Conservation (phyloP, 1,140 invertebrate genomes). For the Meloidogyne hapla region DNA sequence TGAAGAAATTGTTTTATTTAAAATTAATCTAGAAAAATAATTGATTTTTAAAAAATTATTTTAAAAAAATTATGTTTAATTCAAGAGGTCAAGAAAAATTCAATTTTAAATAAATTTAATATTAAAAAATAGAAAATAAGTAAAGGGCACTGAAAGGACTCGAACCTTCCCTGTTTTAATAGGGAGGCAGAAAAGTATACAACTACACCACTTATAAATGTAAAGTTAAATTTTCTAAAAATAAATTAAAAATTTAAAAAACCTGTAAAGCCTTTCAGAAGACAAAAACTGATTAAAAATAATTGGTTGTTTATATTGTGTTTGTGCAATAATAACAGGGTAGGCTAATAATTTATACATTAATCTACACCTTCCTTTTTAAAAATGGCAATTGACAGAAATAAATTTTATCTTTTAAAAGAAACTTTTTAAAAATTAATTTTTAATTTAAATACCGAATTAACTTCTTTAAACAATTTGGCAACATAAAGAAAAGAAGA, state of each 20-base stretch:
- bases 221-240: no score
- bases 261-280: conserved; percentile 20
- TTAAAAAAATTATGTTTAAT: not conserved
- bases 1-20: not conserved
- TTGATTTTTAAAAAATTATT: not conserved
- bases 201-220: no score
- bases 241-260: not conserved
- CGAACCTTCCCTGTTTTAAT: not conserved
- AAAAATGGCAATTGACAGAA: conserved; percentile 15
- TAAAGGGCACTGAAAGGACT: not conserved
- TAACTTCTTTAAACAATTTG: not conserved
- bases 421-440: not conserved
- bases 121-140: not conserved
- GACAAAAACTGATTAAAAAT: conserved; percentile 25
- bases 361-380: conserved; percentile 10
- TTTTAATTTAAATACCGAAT: conserved; percentile 9
- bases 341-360: conserved; percentile 23
- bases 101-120: not conserved
- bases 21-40: not conserved
- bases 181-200: no score
- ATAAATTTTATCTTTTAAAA: conserved; percentile 27
- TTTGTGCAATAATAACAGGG: conserved; percentile 19
- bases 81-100: not conserved
- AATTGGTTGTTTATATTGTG: conserved; percentile 19
- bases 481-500: conserved; percentile 22